Evolutionary conservation across 2,113 vertebrate genomes (phyloP), one percentile per base, ranked within the genome.

Genomic region (Perca fluviatilis): DNA sequence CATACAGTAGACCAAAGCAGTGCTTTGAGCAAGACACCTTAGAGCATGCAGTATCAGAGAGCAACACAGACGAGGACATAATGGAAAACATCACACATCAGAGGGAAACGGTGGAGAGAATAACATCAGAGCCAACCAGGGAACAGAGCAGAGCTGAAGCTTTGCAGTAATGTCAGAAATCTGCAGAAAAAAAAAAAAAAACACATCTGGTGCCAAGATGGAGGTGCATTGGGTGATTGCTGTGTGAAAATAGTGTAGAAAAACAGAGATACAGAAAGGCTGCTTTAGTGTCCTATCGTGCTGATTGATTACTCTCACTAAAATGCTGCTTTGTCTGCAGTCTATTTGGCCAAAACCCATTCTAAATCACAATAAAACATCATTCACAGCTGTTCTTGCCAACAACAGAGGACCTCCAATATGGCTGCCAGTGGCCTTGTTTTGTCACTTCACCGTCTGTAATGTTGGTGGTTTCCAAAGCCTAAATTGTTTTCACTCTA

Each of bases 181-280:
- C 79, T 69, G 74, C 58, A 33, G 54, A 53, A 65, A 54, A 53
- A 65, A 82, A 58, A 53, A 65, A 54, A 53, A 65, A 82, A 74
- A 63, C 69, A 84, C 88, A 90, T 89, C 82, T 89, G 90, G 78
- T 64, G 74, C 79, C 77, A 88, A 57, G 61, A 69, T 86, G 83
- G 53, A 64, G 73, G 67, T n/a, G 60, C 60, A 67, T 33, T 19
- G 46, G 68, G 36, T 80, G 64, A 68, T 15, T 77, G 27, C 19
- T 51, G 53, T 27, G 40, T 69, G 36, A 30, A 72, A 33, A 54
- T 5, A 14, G 3, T 50, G 40, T 3, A 25, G 33, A 49, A 73
- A 73, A 69, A 30, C 12, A 50, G 2, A 19, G 1, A 25, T 19
- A 60, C 27, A 47, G 3, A 69, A 14, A 51, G 47, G 2, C 15